These are phyloP conservation scores for Drosophila fulvimacula DNA, from an alignment of 2,888 invertebrate species.

Conservation along the genomic window DNA sequence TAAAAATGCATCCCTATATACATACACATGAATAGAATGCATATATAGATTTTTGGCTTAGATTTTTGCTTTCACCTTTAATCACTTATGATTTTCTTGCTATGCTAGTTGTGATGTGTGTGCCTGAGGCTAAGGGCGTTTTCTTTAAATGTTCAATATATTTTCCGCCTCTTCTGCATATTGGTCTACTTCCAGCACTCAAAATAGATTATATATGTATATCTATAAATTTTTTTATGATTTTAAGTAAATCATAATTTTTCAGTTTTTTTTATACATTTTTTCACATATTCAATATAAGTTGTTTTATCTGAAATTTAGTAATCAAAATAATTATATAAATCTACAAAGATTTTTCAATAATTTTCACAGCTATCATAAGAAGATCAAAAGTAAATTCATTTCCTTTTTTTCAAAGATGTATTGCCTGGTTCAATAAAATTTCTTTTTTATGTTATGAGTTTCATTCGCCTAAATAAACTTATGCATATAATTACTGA, in stretches of 20 bases:
- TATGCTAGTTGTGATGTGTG: background rate
- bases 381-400: background rate
- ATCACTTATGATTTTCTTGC: constrained; percentile 5
- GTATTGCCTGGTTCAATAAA: background rate
- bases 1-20: constrained; percentile 33
- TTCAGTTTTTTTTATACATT: no score
- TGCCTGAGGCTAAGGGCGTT: no score
- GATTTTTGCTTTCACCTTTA: background rate
- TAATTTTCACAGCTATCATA: background rate
- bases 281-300: background rate
- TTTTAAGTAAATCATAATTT: background rate
- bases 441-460: background rate
- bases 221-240: background rate
- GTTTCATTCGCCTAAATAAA: background rate
- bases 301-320: background rate
- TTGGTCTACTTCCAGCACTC: background rate
- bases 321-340: background rate
- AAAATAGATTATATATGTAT: constrained; percentile 2
- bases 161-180: background rate
- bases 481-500: constrained; percentile 1
- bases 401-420: background rate
- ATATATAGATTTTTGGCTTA: constrained; percentile 1
- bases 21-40: background rate
- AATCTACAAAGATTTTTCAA: background rate
- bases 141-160: background rate